phyloP scores from a whole-genome alignment of 2,113 vertebrate genomes.

The Prochilodus magdalenae region DNA sequence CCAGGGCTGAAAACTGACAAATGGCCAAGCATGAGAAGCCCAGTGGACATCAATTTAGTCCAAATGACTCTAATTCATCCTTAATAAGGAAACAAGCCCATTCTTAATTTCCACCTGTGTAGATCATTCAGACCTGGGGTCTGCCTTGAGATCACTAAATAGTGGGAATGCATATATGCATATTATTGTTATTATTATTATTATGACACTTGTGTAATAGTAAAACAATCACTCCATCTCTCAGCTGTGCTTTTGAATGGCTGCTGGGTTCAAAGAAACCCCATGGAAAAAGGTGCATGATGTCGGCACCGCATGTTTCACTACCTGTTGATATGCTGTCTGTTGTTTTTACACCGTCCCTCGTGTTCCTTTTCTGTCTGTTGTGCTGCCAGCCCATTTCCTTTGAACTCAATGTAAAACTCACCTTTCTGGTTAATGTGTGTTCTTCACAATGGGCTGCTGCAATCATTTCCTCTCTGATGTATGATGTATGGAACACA shows the following conservation, averaged over 20 bases:
- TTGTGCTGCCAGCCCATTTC: background rate
- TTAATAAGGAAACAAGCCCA: background rate
- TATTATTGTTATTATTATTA: too few relatives aligned
- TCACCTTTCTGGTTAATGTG: background rate
- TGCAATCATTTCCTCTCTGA: background rate
- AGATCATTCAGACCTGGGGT: background rate
- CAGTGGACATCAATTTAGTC: background rate
- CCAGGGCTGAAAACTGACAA: background rate
- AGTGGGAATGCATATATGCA: background rate
- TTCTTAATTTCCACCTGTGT: background rate
- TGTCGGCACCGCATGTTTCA: background rate
- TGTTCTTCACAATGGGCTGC: background rate
- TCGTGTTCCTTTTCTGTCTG: background rate
- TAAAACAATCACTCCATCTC: background rate
- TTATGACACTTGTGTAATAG: too few relatives aligned
- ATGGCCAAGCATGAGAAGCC: background rate
- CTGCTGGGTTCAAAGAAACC: background rate
- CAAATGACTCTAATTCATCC: background rate
- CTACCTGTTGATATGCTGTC: background rate
- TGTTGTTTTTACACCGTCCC: background rate
- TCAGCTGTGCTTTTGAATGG: background rate
- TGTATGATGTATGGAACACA: background rate
- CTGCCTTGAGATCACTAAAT: background rate
- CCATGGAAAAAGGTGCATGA: background rate
- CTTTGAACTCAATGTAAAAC: background rate